Evolutionary conservation across 2,797 vertebrate genomes (phyloP), one percentile per base, ranked within the genome.

Genomic region (Ptychobarbus kaznakovi): DNA sequence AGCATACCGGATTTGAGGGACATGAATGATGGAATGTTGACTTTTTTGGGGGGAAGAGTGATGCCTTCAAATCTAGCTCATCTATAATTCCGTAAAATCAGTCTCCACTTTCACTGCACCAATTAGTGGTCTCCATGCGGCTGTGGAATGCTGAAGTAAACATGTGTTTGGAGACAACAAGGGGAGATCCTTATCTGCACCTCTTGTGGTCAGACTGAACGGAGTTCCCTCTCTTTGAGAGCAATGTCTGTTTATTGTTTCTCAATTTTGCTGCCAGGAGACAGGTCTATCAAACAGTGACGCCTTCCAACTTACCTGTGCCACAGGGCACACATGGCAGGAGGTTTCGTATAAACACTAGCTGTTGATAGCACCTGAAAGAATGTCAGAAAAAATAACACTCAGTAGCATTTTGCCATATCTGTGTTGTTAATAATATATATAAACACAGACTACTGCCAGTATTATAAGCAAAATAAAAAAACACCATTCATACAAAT

Each of bases 271-370:
- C 90, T 88, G 89, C 86, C 76, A 79, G 61, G 84, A 91, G 89
- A 92, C 92, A 91, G 20, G 74, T 73, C 46, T 87, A 44, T 81
- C 40, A 85, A 86, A 77, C 53, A 46, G 20, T 32, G 46, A 20
- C 35, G 20, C 49, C 28, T 93, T 92, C 91, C 86, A 86, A 76
- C 85, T 90, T 86, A 81, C 65, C 90, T 90, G 91, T 91, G 92
- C 90, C 75, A 83, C 86, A 87, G 93, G 92, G 92, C 90, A 88
- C 76, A 84, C 76, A 84, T 90, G 81, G 66, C 65, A 58, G 18
- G 56, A 68, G 74, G 22, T 87, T 89, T 86, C 86, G 10, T 87
- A 78, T 81, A 80, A 88, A 65, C 82, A 91, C 89, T 91, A 92
- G 90, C 78, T 75, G 86, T 84, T 87, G 44, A 78, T 86, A 83